Base-by-base conservation (phyloP, 2,888 invertebrate genomes). In the Drosophila meridiana region DNA sequence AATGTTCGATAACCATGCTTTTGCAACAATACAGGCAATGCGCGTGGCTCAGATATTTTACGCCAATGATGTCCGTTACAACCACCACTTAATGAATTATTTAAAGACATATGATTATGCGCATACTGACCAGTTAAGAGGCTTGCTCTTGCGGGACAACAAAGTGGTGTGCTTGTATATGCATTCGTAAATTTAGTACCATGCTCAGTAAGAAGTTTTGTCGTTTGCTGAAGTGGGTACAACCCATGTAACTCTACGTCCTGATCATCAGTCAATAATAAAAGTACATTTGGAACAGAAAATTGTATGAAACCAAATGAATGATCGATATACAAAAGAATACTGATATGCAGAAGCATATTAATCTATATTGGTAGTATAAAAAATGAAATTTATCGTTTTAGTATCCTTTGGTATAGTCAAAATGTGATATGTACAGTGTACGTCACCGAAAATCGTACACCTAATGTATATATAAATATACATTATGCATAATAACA, bases 131-230 rank as follows among this genome's bases (percentile, higher is more conserved):
- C 98, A 0, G 97, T 97, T 30, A 98, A 94, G 57, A 98, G 94
- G 38, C 97, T 96, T 7, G 98, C 96, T n/a, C 98, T 95, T 86
- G 97, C 97, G 0, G 98, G 98, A 80, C 98, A 98, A 92, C 98
- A 98, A 48, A 98, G 94, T 0, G 98, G 98, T 0, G 97, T 96
- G 47, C 96, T 96, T 0, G 96, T 96, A 93, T 96, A 98, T 79
- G 96, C 95, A 93, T 97, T 97, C 9, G 93, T 92, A 92, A 96
- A 97, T 4, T 95, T 95, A 34, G 95, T 94, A 32, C 97, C 97
- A 78, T 94, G 92, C 61, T 94, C 93, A 14, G 94, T 95, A 73
- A 97, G 94, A 70, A 96, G 93, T 72, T 94, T 93, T 66, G 93
- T 92, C 2, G 96, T 96, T 89, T 94, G 95, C 84, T 93, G 93